Evolutionary conservation across 2,113 vertebrate genomes (phyloP), one percentile per base, ranked within the genome.

Genomic region (Thomomys bottae): DNA sequence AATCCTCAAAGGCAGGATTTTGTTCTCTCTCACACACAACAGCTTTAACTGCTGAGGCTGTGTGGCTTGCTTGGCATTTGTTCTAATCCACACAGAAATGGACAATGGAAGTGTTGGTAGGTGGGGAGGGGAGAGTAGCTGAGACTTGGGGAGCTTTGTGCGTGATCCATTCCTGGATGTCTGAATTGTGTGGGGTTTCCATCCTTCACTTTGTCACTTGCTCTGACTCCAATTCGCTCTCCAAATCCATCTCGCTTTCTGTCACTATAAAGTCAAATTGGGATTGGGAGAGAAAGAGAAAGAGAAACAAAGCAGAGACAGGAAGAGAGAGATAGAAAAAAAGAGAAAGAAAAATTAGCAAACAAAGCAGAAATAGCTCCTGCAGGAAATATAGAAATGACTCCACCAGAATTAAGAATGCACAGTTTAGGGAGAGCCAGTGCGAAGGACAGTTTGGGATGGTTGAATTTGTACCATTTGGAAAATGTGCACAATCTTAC

Each of bases 171-270:
- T 94, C 81, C 49, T 79, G 84, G 96, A 72, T 78, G 88, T 84
- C 88, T 95, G 95, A 70, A 87, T 45, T 87, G 83, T 78, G 92
- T 84, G 95, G 87, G 95, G 54, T 93, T 72, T 89, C 84, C 67
- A 57, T 72, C 91, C 95, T 94, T 98, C 97, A 98, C 24, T 88
- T 96, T 5, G 96, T 84, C 95, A 95, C 95, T 96, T 95, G 97
- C 92, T 98, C 97, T 94, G 40, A 95, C 90, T 97, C 18, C 40
- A 96, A 95, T 96, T 95, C 96, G 88, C 95, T 95, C 96, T 98
- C 97, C 97, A 97, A 96, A 97, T 97, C 93, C 92, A 96, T 96
- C 95, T 98, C 88, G 45, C 93, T 97, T 84, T 98, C 98, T 97
- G 97, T 90, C 94, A 95, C 97, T 97, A 95, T 90, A 72, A 97